Evolutionary conservation across 1,140 invertebrate species (phyloP), one percentile per base, ranked within the genome.

Genomic region (Metopolophium dirhodum): DNA sequence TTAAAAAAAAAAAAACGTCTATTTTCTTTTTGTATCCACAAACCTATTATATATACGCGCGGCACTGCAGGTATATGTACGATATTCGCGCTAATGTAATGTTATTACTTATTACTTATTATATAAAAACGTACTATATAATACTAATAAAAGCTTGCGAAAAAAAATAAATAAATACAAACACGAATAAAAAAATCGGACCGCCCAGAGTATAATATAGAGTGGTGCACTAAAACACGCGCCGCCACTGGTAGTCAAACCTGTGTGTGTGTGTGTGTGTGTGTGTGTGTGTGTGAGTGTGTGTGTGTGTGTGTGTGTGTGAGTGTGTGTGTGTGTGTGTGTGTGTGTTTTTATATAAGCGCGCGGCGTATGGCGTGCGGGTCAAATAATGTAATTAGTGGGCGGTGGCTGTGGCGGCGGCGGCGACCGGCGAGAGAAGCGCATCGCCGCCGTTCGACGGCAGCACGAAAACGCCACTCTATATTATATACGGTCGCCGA

Each of bases 311-410:
- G 57, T 30, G 57, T 61, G 57, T 68, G 49, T 68, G 26, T 54
- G 57, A 30, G 57, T 30, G 57, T 61, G 57, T 68, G 11, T n/a
- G 11, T 14, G 49, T 68, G 11, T n/a, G 11, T 30, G 57, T 57
- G 14, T 68, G 11, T n/a, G 4, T 30, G 49, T 68, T n/a, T 77
- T 30, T 77, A n/a, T 68, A n/a, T 68, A 68, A 23, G 45, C 41
- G 83, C 30, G 87, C 87, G 87, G 87, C 87, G 47, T 54, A 77
- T 83, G 90, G 61, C 90, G 90, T 91, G 90, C 61, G 90, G 57
- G 30, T 57, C 90, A 41, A 77, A 91, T 77, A 77, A 77, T 77
- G 54, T 91, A 91, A 91, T 91, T 91, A 91, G 57, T 77, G 90
- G 90, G 90, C 90, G 90, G 90, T 47, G n/a, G 45, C 77, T 47